Conservation (phyloP, 2,888 invertebrate species). For the Campoplex capitator region DNA sequence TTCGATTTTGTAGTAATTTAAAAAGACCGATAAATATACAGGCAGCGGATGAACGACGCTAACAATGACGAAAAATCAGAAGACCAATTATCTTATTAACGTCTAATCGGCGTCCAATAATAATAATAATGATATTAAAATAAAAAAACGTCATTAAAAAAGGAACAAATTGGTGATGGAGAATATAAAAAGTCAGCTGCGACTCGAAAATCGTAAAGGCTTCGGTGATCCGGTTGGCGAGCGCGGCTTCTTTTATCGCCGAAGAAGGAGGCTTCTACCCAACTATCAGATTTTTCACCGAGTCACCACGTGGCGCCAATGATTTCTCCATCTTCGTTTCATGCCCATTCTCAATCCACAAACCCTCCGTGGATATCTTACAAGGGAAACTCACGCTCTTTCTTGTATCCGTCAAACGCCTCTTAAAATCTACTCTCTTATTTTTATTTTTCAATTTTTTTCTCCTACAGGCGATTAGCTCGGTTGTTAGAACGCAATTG, state of each 20-base stretch:
- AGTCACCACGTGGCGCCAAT: conserved; percentile 71
- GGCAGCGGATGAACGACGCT: conserved; percentile 41
- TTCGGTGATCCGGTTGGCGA: conserved; percentile 36
- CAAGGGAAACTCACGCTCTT: conserved; percentile 6
- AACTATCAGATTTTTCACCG: conserved; percentile 64
- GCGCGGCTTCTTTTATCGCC: conserved; percentile 63
- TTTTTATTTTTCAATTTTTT: background rate
- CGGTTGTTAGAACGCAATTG: conserved; percentile 57
- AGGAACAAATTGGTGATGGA: conserved; percentile 33
- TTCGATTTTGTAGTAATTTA: conserved; percentile 29
- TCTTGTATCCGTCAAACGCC: background rate
- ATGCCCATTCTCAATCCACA: conserved; percentile 22
- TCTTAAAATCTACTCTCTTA: conserved; percentile 37
- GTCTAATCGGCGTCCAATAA: conserved; percentile 62
- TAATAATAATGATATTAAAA: background rate
- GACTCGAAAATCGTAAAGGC: conserved; percentile 44
- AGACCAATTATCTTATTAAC: conserved; percentile 64
- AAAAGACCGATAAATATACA: conserved; percentile 30
- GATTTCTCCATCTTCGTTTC: conserved; percentile 45
- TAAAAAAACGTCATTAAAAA: conserved; percentile 2
- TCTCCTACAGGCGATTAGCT: conserved; percentile 54
- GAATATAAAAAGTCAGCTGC: conserved; percentile 29
- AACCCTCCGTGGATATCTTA: background rate
- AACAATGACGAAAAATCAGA: conserved; percentile 43
- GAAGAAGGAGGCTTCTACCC: conserved; percentile 25